A percentile compares a stretch with the other conserved stretches of the same genome.
phyloP scores from a whole-genome alignment of 2,113 vertebrate genomes.

The Eulemur macaco region DNA sequence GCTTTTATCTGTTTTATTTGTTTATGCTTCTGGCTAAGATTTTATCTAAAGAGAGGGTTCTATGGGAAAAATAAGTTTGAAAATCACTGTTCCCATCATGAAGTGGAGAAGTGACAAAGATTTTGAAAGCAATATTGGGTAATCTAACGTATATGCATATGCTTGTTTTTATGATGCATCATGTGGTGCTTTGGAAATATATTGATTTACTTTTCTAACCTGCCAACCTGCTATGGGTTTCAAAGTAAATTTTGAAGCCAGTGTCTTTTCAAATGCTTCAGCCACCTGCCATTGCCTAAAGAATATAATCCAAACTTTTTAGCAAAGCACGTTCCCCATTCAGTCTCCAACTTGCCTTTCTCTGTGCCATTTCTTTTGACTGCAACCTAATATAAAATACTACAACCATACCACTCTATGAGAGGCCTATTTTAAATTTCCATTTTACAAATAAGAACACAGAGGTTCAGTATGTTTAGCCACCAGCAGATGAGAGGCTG shows the following conservation, averaged over 20 bases:
- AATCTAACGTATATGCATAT: not conserved
- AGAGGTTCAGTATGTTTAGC: not conserved
- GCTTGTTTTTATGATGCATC: slow-evolving; percentile 38
- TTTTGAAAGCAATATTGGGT: slow-evolving; percentile 18
- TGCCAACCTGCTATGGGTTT: not conserved
- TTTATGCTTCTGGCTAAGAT: slow-evolving; percentile 69
- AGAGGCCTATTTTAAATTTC: not conserved
- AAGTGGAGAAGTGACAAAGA: not conserved
- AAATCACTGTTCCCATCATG: slow-evolving; percentile 20
- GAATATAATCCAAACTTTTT: not conserved
- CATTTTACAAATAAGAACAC: slow-evolving; percentile 13
- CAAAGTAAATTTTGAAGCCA: not conserved
- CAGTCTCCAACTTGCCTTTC: not conserved
- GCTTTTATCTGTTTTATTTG: slow-evolving; percentile 65
- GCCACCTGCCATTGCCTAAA: not conserved
- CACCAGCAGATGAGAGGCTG: not conserved
- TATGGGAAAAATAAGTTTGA: slow-evolving; percentile 33
- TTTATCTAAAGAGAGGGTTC: slow-evolving; percentile 36
- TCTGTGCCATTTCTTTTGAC: not conserved
- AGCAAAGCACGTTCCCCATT: not conserved
- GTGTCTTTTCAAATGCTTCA: not conserved
- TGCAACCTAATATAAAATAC: not conserved
- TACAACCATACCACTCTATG: not conserved
- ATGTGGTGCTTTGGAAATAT: not conserved
- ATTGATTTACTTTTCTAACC: slow-evolving; percentile 41